These are phyloP conservation scores for Sapajus apella DNA, from an alignment of 2,113 vertebrate species.

Conservation along the genomic window DNA sequence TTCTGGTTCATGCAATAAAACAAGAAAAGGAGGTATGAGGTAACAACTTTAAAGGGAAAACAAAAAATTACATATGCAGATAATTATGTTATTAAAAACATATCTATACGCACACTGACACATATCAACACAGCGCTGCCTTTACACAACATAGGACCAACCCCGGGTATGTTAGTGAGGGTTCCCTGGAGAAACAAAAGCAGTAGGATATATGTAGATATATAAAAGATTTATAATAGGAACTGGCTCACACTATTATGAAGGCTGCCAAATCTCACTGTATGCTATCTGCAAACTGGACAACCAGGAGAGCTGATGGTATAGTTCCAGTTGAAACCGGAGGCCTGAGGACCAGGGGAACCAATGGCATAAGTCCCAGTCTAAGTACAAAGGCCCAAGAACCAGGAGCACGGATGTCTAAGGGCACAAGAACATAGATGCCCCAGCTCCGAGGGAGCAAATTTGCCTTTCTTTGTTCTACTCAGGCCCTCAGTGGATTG, in stretches of 20 bases:
- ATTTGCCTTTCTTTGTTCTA: neutral
- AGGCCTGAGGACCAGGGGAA: neutral
- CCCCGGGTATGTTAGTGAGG: neutral
- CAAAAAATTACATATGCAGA: neutral
- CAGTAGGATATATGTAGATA: neutral
- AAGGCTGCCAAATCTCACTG: neutral
- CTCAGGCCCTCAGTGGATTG: neutral
- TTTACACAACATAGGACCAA: neutral
- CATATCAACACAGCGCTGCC: neutral
- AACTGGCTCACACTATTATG: neutral
- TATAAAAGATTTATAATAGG: neutral
- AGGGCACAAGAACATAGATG: neutral
- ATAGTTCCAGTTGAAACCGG: neutral
- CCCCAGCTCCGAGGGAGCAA: neutral
- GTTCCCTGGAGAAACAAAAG: neutral
- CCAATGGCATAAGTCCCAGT: neutral
- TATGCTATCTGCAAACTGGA: neutral
- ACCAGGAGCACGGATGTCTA: neutral
- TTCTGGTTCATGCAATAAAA: neutral
- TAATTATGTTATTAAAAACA: neutral
- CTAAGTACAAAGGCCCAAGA: neutral
- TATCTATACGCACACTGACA: neutral
- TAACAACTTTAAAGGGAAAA: neutral
- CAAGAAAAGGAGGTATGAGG: neutral
- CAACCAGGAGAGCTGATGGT: neutral